Conservation (phyloP, 2,888 invertebrate species). For the Megaustenia siamemsis region DNA sequence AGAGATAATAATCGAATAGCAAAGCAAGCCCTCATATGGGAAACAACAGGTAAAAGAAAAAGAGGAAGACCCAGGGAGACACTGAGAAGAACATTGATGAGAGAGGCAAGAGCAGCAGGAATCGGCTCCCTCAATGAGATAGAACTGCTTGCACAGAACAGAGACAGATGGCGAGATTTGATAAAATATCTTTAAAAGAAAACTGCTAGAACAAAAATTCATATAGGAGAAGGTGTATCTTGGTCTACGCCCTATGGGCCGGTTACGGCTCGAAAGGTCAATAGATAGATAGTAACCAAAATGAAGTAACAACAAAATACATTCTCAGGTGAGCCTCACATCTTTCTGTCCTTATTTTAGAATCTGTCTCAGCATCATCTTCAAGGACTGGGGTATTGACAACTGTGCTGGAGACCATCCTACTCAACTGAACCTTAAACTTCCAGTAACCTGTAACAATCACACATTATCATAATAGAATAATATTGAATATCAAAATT, state of each 20-base stretch:
- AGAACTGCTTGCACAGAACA: too few species aligned
- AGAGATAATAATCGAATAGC: too few species aligned
- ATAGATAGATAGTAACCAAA: neutral
- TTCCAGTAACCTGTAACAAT: conserved; percentile 12
- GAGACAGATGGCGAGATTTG: too few species aligned
- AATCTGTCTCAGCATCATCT: neutral
- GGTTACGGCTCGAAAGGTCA: neutral
- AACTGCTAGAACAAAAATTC: too few species aligned
- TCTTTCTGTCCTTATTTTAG: neutral
- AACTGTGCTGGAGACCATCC: neutral
- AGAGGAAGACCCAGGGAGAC: too few species aligned
- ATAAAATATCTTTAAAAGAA: neutral
- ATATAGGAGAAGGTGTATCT: too few species aligned
- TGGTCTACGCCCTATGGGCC: neutral
- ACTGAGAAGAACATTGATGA: too few species aligned
- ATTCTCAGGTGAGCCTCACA: neutral
- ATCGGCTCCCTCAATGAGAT: too few species aligned
- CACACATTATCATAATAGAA: neutral
- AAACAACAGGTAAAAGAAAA: too few species aligned
- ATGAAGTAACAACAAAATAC: neutral
- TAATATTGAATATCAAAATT: neutral
- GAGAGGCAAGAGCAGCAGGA: too few species aligned
- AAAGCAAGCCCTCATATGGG: too few species aligned
- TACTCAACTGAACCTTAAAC: conserved; percentile 20
- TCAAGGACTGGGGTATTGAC: neutral